Evolutionary conservation across 1,140 invertebrate genomes (phyloP).

Genomic region (Schmidtea mediterranea): DNA sequence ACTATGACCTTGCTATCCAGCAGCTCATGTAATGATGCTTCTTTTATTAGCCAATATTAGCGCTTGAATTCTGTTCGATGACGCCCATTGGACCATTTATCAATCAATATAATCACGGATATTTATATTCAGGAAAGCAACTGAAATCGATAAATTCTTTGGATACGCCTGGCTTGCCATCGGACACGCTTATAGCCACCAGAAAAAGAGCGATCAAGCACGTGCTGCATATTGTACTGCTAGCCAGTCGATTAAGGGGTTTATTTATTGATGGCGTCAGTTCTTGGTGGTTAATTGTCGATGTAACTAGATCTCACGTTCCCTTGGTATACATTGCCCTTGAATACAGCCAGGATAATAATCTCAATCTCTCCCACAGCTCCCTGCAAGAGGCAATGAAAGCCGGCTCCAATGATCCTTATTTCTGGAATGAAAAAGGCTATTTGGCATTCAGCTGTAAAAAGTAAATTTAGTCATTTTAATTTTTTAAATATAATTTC

Average conservation of each 20-base stretch:
- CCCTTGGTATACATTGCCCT: conserved; percentile 58
- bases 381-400: conserved; percentile 50
- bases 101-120: too few species aligned
- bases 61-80: too few species aligned
- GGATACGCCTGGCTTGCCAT: conserved; percentile 82
- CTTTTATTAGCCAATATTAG: too few species aligned
- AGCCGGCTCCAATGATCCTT: conserved; percentile 62
- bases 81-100: too few species aligned
- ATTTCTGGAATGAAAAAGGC: conserved; percentile 76
- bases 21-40: too few species aligned
- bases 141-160: conserved; percentile 56
- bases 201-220: conserved; percentile 87
- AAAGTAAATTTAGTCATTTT: too few species aligned
- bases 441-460: conserved; percentile 62
- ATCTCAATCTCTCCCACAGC: conserved; percentile 58
- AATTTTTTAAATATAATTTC: too few species aligned
- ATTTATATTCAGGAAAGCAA: conserved; percentile 40
- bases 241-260: conserved; percentile 47
- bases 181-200: conserved; percentile 77
- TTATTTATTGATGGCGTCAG: too few species aligned
- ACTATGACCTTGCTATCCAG: too few species aligned
- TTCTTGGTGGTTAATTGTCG: too few species aligned
- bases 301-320: conserved; percentile 18
- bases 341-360: conserved; percentile 76
- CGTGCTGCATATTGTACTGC: conserved; percentile 92